Evolutionary conservation across 2,888 invertebrate genomes (phyloP), one percentile per base, ranked within the genome.

Genomic region (Ochropleura leucogaster): DNA sequence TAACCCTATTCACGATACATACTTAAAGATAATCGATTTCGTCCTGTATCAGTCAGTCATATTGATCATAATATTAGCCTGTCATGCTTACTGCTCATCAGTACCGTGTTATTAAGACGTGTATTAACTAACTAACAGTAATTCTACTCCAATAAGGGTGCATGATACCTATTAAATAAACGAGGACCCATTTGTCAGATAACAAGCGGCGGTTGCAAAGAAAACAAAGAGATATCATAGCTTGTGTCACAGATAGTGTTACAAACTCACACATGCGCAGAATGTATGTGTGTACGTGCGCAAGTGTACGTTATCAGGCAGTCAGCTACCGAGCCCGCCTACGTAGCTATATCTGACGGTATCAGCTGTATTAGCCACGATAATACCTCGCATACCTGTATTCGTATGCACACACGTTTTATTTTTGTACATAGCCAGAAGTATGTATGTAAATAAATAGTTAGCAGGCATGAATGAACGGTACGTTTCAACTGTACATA

Each of bases 161-260:
- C 80, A 85, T 81, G 88, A 89, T 89, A 90, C 86, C 87, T 85
- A 93, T 92, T 91, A 92, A 92, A 93, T 93, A 90, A 93, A 91
- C 89, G 89, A 89, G 79, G 65, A 79, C 87, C 87, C 89, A 92
- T 90, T 91, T 90, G 90, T 87, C 90, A 92, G 91, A 94, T 92
- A 94, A 90, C 88, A 86, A 87, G 89, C 87, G 90, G 89, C 89
- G 85, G 90, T 91, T 90, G 91, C 89, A 91, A 93, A 93, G 92
- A 94, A 94, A 95, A 95, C 93, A 95, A 93, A 94, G 92, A 94
- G 89, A 92, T 93, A 92, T 90, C 90, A 87, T 87, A 81, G 84
- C 87, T 88, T 89, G 90, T 91, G 90, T 91, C 88, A 89, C 83
- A 84, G 88, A 90, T 89, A 87, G 80, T 80, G 76, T 82, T 86